phyloP scores from a whole-genome alignment of 2,113 vertebrate species.

The Lagopus muta region DNA sequence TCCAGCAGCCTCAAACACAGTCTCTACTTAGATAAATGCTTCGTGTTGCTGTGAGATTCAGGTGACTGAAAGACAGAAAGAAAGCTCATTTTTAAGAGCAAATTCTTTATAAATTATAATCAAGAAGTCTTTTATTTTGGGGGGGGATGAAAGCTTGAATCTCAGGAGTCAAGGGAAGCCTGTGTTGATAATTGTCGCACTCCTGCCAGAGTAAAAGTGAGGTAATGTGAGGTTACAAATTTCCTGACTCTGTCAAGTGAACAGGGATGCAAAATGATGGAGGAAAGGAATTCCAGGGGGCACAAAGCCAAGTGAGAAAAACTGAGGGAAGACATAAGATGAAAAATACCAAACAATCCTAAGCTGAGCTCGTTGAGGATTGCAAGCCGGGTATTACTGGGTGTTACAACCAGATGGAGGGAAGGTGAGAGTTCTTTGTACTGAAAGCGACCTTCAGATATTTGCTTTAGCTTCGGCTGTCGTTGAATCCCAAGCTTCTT shows the following conservation, averaged over 20 bases:
- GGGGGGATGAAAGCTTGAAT: not conserved
- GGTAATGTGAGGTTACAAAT: not conserved
- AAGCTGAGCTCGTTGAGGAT: rapidly evolving
- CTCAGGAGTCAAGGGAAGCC: not conserved
- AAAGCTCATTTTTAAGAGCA: conserved; percentile 1
- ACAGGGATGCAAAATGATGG: not conserved
- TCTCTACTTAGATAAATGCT: not conserved
- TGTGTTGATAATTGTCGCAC: not conserved
- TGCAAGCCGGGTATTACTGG: not conserved
- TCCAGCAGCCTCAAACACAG: not conserved
- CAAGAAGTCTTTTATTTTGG: not conserved
- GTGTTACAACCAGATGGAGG: not conserved
- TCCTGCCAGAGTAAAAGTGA: not conserved
- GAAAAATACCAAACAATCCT: not conserved
- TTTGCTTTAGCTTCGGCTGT: not conserved
- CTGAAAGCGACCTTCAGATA: not conserved
- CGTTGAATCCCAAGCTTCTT: not conserved
- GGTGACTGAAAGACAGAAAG: not conserved
- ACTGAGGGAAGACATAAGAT: not conserved
- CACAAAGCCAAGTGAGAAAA: not conserved
- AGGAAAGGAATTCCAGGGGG: not conserved
- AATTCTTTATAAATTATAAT: not conserved
- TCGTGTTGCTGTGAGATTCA: not conserved
- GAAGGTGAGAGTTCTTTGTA: not conserved
- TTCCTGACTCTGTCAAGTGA: not conserved